Evolutionary conservation across 2,797 vertebrate genomes (phyloP), one percentile per base, ranked within the genome.

Genomic region (Leuciscus waleckii): DNA sequence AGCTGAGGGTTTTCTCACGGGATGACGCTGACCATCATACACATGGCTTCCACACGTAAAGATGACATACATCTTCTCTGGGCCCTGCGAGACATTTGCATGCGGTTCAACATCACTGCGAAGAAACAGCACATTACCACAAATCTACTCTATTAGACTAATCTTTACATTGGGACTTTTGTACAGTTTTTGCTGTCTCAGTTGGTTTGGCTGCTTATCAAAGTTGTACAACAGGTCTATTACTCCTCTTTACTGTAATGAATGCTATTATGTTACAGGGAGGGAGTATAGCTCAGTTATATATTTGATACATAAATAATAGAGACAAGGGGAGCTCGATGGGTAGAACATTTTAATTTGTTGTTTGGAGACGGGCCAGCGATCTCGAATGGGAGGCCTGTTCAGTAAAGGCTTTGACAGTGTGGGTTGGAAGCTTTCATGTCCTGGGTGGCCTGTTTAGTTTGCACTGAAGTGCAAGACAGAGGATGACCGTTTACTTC

Each of bases 391-490:
- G 73, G 61, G 78, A 84, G 43, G 78, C 41, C 41, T 78, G 74
- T 79, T 84, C 39, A 79, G 83, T 82, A 56, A 85, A 81, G 63
- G 51, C 65, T 56, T 21, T 67, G 49, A 58, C 61, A 70, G 56
- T 74, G 43, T 71, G 58, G 26, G 81, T 23, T 56, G 19, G 51
- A 43, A 16, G 73, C 61, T 79, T 81, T 86, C 43, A 75, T 83
- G 84, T 80, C 79, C 82, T 86, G 86, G 86, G 86, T 85, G 86
- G 81, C 41, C 83, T 63, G 56, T 87, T 86, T 35, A 65, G 76
- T 81, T 80, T 77, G 41, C 46, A 79, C 9, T 84, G 41, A 80
- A 81, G 54, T 68, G 49, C 32, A 81, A 81, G 56, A 56, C 51
- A 65, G 46, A 71, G 39, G 32, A 70, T 49, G 65, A 67, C 56